Percentiles rank a stretch among this genome's conserved stretches.
Conservation (phyloP, 2,113 vertebrate genomes). For the Heterotis niloticus region DNA sequence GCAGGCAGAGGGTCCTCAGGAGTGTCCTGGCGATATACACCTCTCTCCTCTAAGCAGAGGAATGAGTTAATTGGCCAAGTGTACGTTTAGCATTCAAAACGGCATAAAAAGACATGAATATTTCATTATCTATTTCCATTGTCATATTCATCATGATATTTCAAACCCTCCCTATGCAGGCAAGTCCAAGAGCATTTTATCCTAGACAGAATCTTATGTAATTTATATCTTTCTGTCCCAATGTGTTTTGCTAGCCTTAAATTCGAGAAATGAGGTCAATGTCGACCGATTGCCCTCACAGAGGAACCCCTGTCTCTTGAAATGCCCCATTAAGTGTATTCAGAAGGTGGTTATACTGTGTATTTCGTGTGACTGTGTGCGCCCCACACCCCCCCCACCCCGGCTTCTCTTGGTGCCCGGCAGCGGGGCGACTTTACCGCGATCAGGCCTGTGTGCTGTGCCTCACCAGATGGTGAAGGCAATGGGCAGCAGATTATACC, state of each 20-base stretch:
- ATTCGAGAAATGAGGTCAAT: too few relatives aligned
- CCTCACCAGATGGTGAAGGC: slow-evolving; percentile 28
- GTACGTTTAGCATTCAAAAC: not conserved
- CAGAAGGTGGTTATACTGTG: not conserved
- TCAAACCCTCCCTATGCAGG: not conserved
- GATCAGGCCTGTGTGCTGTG: slow-evolving; percentile 4
- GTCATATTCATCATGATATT: not conserved
- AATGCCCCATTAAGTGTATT: too few relatives aligned
- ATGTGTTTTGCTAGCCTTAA: not conserved
- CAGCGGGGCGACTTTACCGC: slow-evolving; percentile 4
- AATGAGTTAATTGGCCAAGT: not conserved
- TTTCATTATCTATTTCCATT: not conserved
- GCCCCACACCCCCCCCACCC: not conserved
- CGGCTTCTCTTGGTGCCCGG: not conserved
- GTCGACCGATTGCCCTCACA: too few relatives aligned
- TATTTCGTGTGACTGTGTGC: not conserved
- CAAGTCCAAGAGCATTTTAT: not conserved
- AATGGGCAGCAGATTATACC: slow-evolving; percentile 22
- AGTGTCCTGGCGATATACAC: not conserved
- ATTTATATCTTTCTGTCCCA: not conserved
- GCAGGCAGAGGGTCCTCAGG: not conserved
- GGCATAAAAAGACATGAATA: not conserved
- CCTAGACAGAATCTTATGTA: too few relatives aligned
- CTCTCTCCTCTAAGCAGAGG: not conserved
- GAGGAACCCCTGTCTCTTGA: too few relatives aligned